Evolutionary conservation across 2,888 invertebrate genomes (phyloP), one percentile per base, ranked within the genome.

Genomic region (Gisinianus flammeolus): DNA sequence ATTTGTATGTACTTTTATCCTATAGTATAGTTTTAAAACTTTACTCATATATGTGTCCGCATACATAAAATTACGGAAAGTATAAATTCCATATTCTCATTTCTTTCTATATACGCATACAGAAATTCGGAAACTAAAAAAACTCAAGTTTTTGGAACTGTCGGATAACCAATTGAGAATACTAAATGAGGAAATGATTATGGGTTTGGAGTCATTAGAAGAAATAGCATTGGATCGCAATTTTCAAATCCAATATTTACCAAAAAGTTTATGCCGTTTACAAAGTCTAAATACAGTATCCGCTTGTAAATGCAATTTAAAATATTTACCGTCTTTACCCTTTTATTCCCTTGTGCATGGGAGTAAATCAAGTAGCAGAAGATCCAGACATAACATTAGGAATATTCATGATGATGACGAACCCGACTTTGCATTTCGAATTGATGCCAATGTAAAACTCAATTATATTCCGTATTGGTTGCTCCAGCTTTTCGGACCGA

Each of bases 381-480:
- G 33, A 16, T 10, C 30, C 19, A 22, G 28, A 22, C 26, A 22
- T n/a, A 35, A 68, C 68, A 33, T 30, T 19, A 74, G 31, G 22
- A 66, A 28, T 66, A n/a, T 19, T 33, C 24, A 62, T 31, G 56
- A 30, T 19, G 30, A 80, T 77, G 22, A 79, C 56, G 31, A 24
- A 26, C 52, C 31, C 22, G 71, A 80, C 72, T 78, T 82, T 67
- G 77, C 78, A n/a, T 81, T 83, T 71, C 67, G 77, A 1, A 82
- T 84, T 73, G 84, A 84, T 77, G 81, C 79, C 2, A 84, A 84
- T 79, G 79, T 81, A 19, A 72, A 80, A 28, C 81, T 84, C 12
- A 82, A 82, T 62, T 83, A 81, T 75, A 52, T 84, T 31, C 84
- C 84, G 19, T 82, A 79, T 72, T 82, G 82, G 82, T 68, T 83